These are phyloP conservation scores for Hyposoter didymator DNA, from an alignment of 2,888 invertebrate genomes.

Conservation along the genomic window DNA sequence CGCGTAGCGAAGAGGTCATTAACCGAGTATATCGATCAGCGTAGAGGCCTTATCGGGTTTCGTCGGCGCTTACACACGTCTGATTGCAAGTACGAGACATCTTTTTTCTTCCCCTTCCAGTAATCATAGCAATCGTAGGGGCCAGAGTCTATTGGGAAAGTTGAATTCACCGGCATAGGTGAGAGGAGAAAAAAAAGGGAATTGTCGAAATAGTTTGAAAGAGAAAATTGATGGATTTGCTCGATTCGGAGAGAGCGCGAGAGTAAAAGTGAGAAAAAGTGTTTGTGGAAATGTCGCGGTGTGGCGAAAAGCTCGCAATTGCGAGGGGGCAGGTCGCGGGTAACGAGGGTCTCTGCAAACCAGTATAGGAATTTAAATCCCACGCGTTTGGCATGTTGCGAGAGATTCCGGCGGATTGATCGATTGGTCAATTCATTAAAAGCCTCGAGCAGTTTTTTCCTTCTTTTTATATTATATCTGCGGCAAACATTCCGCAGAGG, in stretches of 20 bases:
- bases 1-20: slow-evolving; percentile 59
- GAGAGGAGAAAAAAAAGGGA: not conserved
- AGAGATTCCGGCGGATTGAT: not conserved
- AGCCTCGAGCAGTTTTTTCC: not conserved
- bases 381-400: not conserved
- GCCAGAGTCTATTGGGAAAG: not conserved
- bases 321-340: not conserved
- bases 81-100: slow-evolving; percentile 65
- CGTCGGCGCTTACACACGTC: slow-evolving; percentile 63
- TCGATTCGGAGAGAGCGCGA: no score
- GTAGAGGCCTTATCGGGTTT: slow-evolving; percentile 63
- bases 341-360: not conserved
- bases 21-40: slow-evolving; percentile 62
- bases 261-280: no score
- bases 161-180: not conserved
- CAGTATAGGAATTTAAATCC: not conserved
- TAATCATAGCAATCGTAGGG: not conserved
- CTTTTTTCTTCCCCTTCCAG: slow-evolving; percentile 18
- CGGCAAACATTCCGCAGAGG: not conserved
- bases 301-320: no score
- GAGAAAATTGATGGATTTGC: not conserved
- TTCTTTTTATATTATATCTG: not conserved
- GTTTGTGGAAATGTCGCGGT: no score
- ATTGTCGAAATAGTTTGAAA: not conserved
- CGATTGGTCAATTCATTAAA: not conserved